Evolutionary conservation across 2,888 invertebrate genomes (phyloP), one percentile per base, ranked within the genome.

Genomic region (Xanthorhoe designata): DNA sequence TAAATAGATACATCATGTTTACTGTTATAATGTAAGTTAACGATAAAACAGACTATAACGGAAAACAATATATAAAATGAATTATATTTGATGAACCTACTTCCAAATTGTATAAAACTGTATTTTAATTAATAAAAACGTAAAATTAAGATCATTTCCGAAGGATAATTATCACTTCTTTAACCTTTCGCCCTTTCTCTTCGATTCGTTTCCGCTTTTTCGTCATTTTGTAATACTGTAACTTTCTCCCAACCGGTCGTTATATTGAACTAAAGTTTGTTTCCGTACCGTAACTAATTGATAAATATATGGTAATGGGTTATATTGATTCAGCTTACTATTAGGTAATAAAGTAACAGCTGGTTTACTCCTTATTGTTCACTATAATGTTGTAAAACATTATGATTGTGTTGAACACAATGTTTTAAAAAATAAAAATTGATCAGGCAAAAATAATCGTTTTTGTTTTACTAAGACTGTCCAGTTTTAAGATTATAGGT

Each of bases 241-340:
- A 66, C 64, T 64, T 71, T 66, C 70, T 52, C 66, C 61, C 13
- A 32, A 35, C 57, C 54, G 70, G 56, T 64, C 64, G 59, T 64
- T 60, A 64, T 59, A 62, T 49, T 58, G n/a, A 60, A 60, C 62
- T 42, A 55, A 67, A 68, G 47, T 65, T 66, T 55, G 19, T 61
- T 60, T 42, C 13, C 38, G 13, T 13, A 55, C 70, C 64, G 66
- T 55, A 57, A 55, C 70, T 63, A 71, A 66, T 66, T 55, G 54
- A 18, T 66, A 50, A 60, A 24, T 24, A 24, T 62, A 13, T 29
- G 45, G 51, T 55, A 45, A 53, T 52, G 15, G 10, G 24, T 51
- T 32, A 24, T 6, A 57, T 57, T 17, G 35, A n/a, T 32, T 32
- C 8, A 18, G 10, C 10, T 52, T 18, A 49, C 32, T 19, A 35